Evolutionary conservation across 2,797 vertebrate species (phyloP).

Genomic region (Loriculus beryllinus): DNA sequence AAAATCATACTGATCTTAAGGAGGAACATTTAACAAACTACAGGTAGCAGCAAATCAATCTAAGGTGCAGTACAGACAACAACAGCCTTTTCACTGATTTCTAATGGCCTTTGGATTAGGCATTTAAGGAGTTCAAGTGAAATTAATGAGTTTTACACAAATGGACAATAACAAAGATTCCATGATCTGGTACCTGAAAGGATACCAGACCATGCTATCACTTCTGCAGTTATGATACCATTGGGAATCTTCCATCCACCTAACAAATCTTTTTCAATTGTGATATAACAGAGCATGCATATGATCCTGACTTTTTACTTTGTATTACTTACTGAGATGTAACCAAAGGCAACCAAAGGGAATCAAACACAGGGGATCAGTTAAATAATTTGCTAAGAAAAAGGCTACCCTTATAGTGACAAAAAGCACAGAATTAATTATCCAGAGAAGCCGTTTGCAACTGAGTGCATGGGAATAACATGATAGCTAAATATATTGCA

Average conservation of each 20-base stretch:
- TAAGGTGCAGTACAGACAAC: neutral
- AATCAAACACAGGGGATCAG: neutral
- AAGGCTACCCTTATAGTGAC: neutral
- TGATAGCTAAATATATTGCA: neutral
- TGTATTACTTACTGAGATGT: neutral
- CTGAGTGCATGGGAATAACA: neutral
- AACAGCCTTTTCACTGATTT: neutral
- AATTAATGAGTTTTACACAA: neutral
- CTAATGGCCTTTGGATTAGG: neutral
- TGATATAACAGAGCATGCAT: neutral
- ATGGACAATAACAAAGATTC: neutral
- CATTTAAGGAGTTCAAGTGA: neutral
- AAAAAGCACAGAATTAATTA: neutral
- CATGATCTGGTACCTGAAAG: neutral
- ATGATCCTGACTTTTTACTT: conserved; percentile 18
- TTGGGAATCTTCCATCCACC: neutral
- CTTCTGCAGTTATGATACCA: neutral
- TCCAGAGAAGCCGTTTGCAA: neutral
- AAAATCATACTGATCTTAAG: neutral
- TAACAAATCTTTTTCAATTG: neutral
- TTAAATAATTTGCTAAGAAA: conserved; percentile 24
- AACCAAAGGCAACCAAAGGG: conserved; percentile 22
- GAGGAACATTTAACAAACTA: neutral
- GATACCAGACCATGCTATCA: neutral
- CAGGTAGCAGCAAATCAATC: neutral